These are phyloP conservation scores for Lasioglossum albipes DNA, from an alignment of 1,140 invertebrate genomes.

Conservation along the genomic window DNA sequence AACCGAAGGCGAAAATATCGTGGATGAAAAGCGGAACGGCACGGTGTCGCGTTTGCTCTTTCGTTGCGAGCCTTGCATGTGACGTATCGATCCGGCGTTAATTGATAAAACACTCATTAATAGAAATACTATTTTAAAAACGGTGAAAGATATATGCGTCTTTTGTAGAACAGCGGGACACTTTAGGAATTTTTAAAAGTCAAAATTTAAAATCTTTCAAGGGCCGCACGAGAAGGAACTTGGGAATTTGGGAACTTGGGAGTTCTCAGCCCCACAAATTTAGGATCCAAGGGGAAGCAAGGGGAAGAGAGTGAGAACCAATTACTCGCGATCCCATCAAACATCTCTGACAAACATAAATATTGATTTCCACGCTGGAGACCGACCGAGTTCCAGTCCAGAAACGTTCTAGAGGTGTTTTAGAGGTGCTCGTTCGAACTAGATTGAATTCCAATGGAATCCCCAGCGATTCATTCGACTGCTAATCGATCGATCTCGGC, in stretches of 20 bases:
- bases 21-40: background rate
- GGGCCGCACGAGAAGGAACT: too few species aligned
- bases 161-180: too few species aligned
- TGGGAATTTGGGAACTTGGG: background rate
- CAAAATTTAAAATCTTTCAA: too few species aligned
- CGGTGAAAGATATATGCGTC: too few species aligned
- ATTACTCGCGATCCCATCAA: background rate
- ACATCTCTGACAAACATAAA: background rate
- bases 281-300: background rate
- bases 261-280: background rate
- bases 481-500: background rate
- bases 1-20: background rate
- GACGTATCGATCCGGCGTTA: slow-evolving; percentile 19
- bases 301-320: background rate
- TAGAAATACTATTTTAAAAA: too few species aligned
- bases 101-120: too few species aligned
- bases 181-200: too few species aligned
- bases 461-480: background rate
- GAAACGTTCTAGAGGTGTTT: background rate
- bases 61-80: background rate
- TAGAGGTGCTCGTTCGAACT: background rate
- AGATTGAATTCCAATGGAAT: background rate
- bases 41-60: background rate
- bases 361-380: background rate
- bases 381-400: background rate